Evolutionary conservation across 2,888 invertebrate species (phyloP), one percentile per base, ranked within the genome.

Genomic region (Carterocephalus palaemon): DNA sequence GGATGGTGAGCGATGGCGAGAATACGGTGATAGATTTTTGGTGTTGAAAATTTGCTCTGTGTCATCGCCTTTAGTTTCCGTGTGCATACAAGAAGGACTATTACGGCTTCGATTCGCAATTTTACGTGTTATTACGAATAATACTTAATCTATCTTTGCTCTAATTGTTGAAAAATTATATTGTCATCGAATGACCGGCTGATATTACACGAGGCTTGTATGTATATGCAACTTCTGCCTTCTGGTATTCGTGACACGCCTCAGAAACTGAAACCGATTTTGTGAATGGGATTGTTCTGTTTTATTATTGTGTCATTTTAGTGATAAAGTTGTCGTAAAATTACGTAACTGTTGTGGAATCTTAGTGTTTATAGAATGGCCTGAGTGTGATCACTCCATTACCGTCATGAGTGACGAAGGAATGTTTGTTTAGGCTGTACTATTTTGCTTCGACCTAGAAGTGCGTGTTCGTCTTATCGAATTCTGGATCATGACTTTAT

Each of bases 171-270:
- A 64, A 67, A 78, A 82, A 83, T 82, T 83, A 78, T 71, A 85
- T 86, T 86, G 87, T 86, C 85, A 87, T 84, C 85, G 86, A 84
- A 80, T 80, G 86, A 87, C 87, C 87, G 87, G 87, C 87, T 87
- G 87, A 87, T 87, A 87, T 85, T 85, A 86, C 86, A 86, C 85
- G 84, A 86, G 86, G 87, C 85, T 85, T 86, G 85, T 85, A 87
- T 87, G 86, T 86, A 81, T 86, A 84, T 76, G 85, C 83, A 84
- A 86, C 85, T 87, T 80, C 83, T 86, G 70, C 82, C 81, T 85
- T 81, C 82, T 82, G 81, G 80, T 84, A 82, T 84, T 83, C 81
- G 85, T 84, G 87, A 87, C 87, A 87, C 87, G 87, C 87, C 87
- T 87, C 84, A 83, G 78, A 83, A 82, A 84, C 83, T 85, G 83